A percentile compares a stretch with the other conserved stretches of the same genome.
Evolutionary conservation across 2,888 invertebrate species (phyloP).

Genomic region (Anoplius nigerrimus): DNA sequence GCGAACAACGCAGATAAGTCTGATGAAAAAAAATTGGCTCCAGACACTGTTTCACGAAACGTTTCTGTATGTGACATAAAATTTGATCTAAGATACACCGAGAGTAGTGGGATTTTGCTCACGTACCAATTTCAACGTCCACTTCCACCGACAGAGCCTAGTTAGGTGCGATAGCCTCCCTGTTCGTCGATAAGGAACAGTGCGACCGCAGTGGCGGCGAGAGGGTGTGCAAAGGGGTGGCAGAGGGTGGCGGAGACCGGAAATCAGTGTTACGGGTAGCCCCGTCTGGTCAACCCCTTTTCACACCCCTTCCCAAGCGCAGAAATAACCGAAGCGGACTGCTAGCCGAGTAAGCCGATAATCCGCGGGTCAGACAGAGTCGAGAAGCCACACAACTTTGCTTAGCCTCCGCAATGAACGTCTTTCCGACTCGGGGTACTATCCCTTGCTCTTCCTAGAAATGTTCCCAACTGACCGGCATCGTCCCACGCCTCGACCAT

Average conservation of each 20-base stretch:
- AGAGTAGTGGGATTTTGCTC: too few relatives aligned
- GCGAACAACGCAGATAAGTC: too few relatives aligned
- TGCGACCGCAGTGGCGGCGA: conserved; percentile 7
- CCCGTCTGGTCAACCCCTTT: conserved; percentile 44
- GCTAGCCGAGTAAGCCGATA: conserved; percentile 68
- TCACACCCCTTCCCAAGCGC: conserved; percentile 36
- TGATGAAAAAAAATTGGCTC: too few relatives aligned
- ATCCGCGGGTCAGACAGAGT: conserved; percentile 73
- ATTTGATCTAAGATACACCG: too few relatives aligned
- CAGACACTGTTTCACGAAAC: too few relatives aligned
- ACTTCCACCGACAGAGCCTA: background rate
- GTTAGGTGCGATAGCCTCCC: background rate
- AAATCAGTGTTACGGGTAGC: conserved; percentile 54
- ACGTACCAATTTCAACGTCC: too few relatives aligned
- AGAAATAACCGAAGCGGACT: conserved; percentile 59
- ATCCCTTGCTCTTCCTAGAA: too few relatives aligned
- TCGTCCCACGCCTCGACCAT: too few relatives aligned
- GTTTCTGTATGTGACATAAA: too few relatives aligned
- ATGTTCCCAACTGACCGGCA: too few relatives aligned
- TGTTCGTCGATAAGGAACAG: conserved; percentile 2
- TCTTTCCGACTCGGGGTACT: background rate
- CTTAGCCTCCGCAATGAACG: conserved; percentile 49
- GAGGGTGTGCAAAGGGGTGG: too few relatives aligned
- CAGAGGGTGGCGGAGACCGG: conserved; percentile 32
- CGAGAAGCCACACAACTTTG: conserved; percentile 71